Conservation (phyloP, 2,888 invertebrate genomes). For the Myopa tessellatipennis region DNA sequence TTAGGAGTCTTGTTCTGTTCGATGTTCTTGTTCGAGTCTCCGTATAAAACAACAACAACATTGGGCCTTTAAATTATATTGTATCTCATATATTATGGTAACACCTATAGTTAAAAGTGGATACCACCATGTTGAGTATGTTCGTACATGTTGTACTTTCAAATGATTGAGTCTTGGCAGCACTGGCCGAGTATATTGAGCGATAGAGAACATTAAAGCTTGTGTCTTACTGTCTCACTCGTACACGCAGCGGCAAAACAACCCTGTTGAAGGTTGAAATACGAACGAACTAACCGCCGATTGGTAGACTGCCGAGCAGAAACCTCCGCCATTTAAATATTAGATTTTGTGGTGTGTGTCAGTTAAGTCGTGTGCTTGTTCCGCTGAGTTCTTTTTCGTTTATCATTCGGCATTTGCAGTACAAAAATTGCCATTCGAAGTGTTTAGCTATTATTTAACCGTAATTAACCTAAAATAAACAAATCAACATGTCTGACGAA, state of each 20-base stretch:
- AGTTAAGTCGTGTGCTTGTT: slow-evolving; percentile 40
- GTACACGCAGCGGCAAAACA: slow-evolving; percentile 43
- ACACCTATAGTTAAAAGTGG: too few relatives aligned
- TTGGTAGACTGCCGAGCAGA: slow-evolving; percentile 17
- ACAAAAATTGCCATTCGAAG: slow-evolving; percentile 38
- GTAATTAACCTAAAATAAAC: slow-evolving; percentile 43
- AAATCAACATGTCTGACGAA: slow-evolving; percentile 58
- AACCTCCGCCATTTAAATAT: slow-evolving; percentile 51
- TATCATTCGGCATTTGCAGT: slow-evolving; percentile 45
- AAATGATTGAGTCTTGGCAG: slow-evolving; percentile 15
- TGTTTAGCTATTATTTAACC: slow-evolving; percentile 32
- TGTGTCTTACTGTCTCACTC: slow-evolving; percentile 39
- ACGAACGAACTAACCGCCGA: slow-evolving; percentile 12
- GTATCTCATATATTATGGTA: too few relatives aligned
- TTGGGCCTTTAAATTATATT: too few relatives aligned
- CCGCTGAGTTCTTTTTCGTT: slow-evolving; percentile 44
- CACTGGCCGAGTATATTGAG: slow-evolving; percentile 13
- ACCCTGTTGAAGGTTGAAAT: slow-evolving; percentile 25
- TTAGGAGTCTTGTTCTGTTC: too few relatives aligned
- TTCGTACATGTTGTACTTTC: too few relatives aligned
- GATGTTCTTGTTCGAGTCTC: too few relatives aligned
- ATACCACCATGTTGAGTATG: too few relatives aligned
- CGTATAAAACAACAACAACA: too few relatives aligned
- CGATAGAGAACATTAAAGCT: slow-evolving; percentile 34
- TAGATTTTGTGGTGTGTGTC: slow-evolving; percentile 48